Base-by-base conservation (phyloP, 92 coral and sea anemone genomes). In the Phenganax marumi region DNA sequence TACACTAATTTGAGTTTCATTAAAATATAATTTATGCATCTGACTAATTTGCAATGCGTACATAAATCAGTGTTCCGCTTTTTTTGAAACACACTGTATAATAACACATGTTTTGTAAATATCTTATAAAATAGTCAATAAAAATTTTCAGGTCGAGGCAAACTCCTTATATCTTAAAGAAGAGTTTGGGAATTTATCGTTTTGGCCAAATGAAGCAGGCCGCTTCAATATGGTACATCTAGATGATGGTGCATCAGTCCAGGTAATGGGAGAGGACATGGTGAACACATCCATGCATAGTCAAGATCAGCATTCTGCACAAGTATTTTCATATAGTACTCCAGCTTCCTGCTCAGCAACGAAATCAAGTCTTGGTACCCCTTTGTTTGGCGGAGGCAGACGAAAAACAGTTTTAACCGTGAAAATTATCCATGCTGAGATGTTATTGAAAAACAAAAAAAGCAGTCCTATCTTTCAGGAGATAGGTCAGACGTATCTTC, bases 241-340 rank as follows among this genome's bases (percentile, higher is more conserved):
- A 72, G 81, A 76, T 52, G 87, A 89, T 79, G 89, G 86, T 65
- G n/a, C 63, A 19, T 50, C 84, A 17, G 78, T 85, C 24, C 75
- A 66, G 84, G 89, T 89, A n/a, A 85, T 89, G 91, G 89, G 89
- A 10, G 87, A 89, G 13, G 89, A 81, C 56, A 49, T 76, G 47
- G 68, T 64, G 68, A 19, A 73, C 60, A n/a, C 79, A 62, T 56
- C 75, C 26, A 54, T 85, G 39, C 81, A 80, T 75, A 47, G 73
- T 17, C 55, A 47, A 58, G 82, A 86, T 65, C 60, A 78, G 47
- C 80, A 56, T 71, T 77, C 63, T 52, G 79, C 71, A 46, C 87
- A 89, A 70, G 84, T 70, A 62, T 85, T 80, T 75, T 52, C 85
- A 26, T 86, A 85, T 78, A 77, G 82, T 73, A 76, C 87, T 51